Percentiles rank a stretch among this genome's conserved stretches.
These are phyloP conservation scores for Stegophylla sp. DNA, from an alignment of 2,888 invertebrate genomes.

Conservation along the genomic window DNA sequence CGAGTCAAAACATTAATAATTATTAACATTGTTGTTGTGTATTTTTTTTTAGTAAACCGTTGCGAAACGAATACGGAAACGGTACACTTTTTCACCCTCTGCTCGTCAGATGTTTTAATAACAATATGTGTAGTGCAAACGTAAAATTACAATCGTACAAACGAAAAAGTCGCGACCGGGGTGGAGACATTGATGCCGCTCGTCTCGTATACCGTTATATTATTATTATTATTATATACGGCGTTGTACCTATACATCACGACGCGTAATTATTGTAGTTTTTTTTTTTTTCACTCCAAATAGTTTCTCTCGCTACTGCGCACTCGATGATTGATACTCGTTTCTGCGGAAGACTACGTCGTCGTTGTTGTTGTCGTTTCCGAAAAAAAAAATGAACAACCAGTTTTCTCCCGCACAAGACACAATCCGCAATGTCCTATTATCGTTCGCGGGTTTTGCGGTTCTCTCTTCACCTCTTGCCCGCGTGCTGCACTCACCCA, in stretches of 20 bases:
- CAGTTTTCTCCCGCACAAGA: slow-evolving; percentile 40
- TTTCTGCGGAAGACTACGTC: slow-evolving; percentile 5
- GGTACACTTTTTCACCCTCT: not conserved
- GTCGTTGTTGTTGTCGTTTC: slow-evolving; percentile 24
- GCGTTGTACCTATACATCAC: not conserved
- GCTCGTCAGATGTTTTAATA: not conserved
- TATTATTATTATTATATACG: not conserved
- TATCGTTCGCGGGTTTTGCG: too few species aligned
- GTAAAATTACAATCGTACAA: too few species aligned
- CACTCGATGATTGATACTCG: not conserved
- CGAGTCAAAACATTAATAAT: not conserved
- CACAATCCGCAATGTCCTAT: slow-evolving; percentile 14
- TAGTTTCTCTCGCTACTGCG: slow-evolving; percentile 14
- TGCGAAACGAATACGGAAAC: not conserved
- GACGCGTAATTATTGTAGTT: not conserved
- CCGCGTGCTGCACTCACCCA: too few species aligned
- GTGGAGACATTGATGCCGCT: not conserved
- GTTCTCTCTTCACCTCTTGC: too few species aligned
- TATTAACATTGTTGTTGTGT: too few species aligned
- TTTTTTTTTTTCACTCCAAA: not conserved
- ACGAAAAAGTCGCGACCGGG: too few species aligned
- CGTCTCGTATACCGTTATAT: not conserved
- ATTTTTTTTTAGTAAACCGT: too few species aligned
- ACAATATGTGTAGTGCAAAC: not conserved
- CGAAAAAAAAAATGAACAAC: slow-evolving; percentile 8